phyloP scores from a whole-genome alignment of 2,888 invertebrate species.

The Dynastes tityus region DNA sequence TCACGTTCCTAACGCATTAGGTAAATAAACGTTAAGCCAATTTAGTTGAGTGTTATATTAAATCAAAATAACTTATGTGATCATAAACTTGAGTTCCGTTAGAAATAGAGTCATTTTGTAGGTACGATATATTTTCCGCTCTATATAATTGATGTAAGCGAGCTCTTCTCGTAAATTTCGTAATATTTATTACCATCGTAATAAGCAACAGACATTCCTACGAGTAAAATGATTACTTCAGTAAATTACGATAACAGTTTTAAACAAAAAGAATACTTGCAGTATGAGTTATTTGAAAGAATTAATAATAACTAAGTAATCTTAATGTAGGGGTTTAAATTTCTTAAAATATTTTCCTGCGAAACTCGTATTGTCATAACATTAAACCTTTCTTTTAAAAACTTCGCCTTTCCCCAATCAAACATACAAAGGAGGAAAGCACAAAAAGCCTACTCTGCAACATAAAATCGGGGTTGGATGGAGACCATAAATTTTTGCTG shows the following conservation, averaged over 20 bases:
- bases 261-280: too few species aligned
- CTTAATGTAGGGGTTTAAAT: too few species aligned
- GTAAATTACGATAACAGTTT: too few species aligned
- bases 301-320: too few species aligned
- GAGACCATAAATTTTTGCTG: slow-evolving; percentile 61
- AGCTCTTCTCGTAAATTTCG: slow-evolving; percentile 22
- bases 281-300: too few species aligned
- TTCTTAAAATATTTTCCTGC: too few species aligned
- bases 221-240: not conserved
- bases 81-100: slow-evolving; percentile 23
- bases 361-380: not conserved
- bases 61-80: slow-evolving; percentile 41
- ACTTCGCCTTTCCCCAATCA: not conserved
- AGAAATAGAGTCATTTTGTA: slow-evolving; percentile 34
- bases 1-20: not conserved
- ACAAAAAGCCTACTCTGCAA: slow-evolving; percentile 41
- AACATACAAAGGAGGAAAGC: not conserved
- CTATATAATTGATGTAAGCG: slow-evolving; percentile 24
- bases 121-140: slow-evolving; percentile 20
- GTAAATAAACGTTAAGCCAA: slow-evolving; percentile 4
- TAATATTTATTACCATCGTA: slow-evolving; percentile 3
- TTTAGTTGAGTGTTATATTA: slow-evolving; percentile 34
- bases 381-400: slow-evolving; percentile 3
- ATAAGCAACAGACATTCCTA: not conserved
- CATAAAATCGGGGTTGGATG: slow-evolving; percentile 48